A percentile compares a stretch with the other conserved stretches of the same genome.
phyloP scores from a whole-genome alignment of 2,888 invertebrate species.

The Mimumesa dahlbomi region DNA sequence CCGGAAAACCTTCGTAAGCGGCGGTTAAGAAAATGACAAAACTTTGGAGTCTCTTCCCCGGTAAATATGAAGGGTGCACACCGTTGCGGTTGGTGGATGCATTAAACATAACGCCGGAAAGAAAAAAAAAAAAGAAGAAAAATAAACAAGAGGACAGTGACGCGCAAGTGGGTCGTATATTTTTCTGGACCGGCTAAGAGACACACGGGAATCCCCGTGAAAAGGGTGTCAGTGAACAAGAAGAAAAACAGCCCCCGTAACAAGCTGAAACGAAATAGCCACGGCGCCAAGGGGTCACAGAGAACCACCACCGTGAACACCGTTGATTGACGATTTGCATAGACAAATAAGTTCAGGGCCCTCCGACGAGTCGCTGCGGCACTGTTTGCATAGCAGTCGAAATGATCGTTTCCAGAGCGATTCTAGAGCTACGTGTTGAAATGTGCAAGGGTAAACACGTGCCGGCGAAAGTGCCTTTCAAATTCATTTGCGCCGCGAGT shows the following conservation, averaged over 20 bases:
- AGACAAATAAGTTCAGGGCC: constrained; percentile 77
- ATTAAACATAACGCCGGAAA: too few relatives aligned
- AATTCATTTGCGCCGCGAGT: constrained; percentile 28
- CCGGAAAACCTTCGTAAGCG: too few relatives aligned
- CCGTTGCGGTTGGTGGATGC: too few relatives aligned
- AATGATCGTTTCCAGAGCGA: constrained; percentile 71
- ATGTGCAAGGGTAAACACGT: constrained; percentile 51
- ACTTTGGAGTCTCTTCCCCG: too few relatives aligned
- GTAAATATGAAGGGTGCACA: too few relatives aligned
- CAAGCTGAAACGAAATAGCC: not conserved
- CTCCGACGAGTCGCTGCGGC: constrained; percentile 69
- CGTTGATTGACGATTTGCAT: constrained; percentile 79
- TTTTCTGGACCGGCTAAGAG: not conserved
- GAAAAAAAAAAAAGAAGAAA: not conserved
- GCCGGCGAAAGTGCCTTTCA: constrained; percentile 37
- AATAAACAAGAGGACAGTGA: not conserved
- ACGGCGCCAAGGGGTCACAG: not conserved
- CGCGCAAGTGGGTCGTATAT: not conserved
- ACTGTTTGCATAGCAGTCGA: constrained; percentile 57
- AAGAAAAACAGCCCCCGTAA: constrained; percentile 3
- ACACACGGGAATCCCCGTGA: not conserved
- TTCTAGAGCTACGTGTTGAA: constrained; percentile 45
- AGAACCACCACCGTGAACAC: constrained; percentile 1
- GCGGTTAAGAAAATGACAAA: too few relatives aligned
- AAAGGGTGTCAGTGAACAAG: not conserved